phyloP scores from a whole-genome alignment of 2,113 vertebrate species.

The Amblyornis subalaris region DNA sequence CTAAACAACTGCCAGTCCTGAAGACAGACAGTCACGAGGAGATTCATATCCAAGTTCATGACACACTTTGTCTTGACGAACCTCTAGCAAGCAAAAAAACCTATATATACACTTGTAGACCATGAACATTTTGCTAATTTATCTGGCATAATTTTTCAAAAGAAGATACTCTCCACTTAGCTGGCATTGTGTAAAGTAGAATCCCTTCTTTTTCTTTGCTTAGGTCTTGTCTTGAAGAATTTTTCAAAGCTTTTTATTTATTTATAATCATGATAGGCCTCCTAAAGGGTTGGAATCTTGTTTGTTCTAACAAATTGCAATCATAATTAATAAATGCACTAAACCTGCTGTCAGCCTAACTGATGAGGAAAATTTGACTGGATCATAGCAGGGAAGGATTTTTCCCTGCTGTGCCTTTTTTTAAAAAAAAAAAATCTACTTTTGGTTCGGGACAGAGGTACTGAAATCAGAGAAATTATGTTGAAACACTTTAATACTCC shows the following conservation, averaged over 20 bases:
- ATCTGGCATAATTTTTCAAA: neutral
- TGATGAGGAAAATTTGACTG: slow-evolving; percentile 7
- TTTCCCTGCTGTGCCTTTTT: neutral
- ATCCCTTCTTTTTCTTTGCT: neutral
- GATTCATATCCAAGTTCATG: neutral
- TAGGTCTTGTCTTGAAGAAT: neutral
- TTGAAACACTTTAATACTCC: neutral
- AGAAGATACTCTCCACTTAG: neutral
- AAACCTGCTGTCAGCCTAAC: neutral
- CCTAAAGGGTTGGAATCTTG: neutral
- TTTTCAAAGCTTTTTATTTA: neutral
- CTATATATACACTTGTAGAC: neutral
- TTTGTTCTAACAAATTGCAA: neutral
- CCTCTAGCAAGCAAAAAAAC: neutral
- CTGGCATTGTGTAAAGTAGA: neutral
- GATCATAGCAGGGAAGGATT: neutral
- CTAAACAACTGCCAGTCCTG: neutral
- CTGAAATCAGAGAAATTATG: neutral
- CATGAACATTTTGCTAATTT: neutral
- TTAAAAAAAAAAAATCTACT: neutral
- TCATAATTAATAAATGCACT: slow-evolving; percentile 3
- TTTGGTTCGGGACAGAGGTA: neutral
- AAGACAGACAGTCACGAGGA: neutral
- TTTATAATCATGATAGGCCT: neutral
- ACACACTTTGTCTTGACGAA: neutral